Conservation (phyloP, 2,888 invertebrate species). For the Ypsolopha sequella region DNA sequence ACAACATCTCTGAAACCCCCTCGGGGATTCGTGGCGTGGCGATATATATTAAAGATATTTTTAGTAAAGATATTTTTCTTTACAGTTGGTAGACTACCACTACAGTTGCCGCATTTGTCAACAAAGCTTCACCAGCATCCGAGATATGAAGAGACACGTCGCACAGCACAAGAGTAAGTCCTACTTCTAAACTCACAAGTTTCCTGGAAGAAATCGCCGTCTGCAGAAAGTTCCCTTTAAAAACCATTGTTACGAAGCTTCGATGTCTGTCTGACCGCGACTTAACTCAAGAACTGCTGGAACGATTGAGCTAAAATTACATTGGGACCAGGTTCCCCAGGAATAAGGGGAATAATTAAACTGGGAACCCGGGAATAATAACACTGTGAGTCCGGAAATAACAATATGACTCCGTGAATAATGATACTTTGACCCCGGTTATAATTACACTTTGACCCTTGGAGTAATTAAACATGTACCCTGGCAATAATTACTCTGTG, state of each 20-base stretch:
- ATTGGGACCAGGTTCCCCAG: too few relatives aligned
- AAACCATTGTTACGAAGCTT: background rate
- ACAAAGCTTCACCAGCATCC: constrained; percentile 28
- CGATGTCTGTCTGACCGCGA: background rate
- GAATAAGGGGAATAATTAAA: too few relatives aligned
- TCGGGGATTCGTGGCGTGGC: too few relatives aligned
- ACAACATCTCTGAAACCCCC: too few relatives aligned
- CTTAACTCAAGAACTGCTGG: background rate
- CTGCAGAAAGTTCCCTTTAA: background rate
- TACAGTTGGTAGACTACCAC: constrained; percentile 44
- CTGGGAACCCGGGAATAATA: background rate
- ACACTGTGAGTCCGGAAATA: background rate
- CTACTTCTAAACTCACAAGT: background rate
- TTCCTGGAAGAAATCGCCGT: background rate
- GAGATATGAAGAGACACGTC: constrained; percentile 29
- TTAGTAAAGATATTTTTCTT: constrained; percentile 1
- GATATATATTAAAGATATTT: constrained; percentile 1
- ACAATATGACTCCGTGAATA: background rate
- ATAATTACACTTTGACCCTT: too few relatives aligned
- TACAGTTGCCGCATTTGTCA: constrained; percentile 49
- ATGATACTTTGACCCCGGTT: too few relatives aligned
- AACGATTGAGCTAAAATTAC: too few relatives aligned
- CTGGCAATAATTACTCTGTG: too few relatives aligned
- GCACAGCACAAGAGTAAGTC: constrained; percentile 32
- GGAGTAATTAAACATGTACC: background rate